phyloP scores from a whole-genome alignment of 2,797 vertebrate genomes.

The Clarias laeviceps region DNA sequence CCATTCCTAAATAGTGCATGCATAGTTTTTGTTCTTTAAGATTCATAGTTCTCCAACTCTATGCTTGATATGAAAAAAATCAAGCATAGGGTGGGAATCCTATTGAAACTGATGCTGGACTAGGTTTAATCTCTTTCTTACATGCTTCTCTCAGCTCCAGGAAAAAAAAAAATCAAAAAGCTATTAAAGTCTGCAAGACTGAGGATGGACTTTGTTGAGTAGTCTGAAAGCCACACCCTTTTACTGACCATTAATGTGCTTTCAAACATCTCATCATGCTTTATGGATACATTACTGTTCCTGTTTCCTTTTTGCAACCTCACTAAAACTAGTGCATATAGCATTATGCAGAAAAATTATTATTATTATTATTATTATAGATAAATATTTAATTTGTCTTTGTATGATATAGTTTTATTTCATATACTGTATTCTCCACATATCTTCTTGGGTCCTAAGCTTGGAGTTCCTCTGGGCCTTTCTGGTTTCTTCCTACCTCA shows the following conservation, averaged over 20 bases:
- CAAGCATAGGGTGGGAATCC: neutral
- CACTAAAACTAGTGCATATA: neutral
- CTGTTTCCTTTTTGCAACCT: neutral
- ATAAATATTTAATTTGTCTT: neutral
- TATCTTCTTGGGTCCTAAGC: neutral
- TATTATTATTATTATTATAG: neutral
- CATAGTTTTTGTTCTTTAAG: neutral
- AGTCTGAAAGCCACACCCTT: constrained; percentile 38
- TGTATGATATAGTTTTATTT: neutral
- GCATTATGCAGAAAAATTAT: neutral
- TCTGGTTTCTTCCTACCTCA: no score
- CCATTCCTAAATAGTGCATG: neutral
- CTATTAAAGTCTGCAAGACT: neutral
- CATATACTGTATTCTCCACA: neutral
- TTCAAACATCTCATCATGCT: constrained; percentile 27
- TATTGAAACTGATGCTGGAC: neutral
- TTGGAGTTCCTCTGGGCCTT: no score
- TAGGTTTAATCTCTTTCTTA: neutral
- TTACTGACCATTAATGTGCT: constrained; percentile 24
- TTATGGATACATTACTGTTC: no score
- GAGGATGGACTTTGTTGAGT: constrained; percentile 22
- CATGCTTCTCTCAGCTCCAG: neutral
- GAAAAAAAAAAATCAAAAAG: neutral
- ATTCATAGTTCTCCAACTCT: no score
- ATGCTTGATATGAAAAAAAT: no score